phyloP scores from a whole-genome alignment of 2,888 invertebrate genomes.

The Axea sp. region DNA sequence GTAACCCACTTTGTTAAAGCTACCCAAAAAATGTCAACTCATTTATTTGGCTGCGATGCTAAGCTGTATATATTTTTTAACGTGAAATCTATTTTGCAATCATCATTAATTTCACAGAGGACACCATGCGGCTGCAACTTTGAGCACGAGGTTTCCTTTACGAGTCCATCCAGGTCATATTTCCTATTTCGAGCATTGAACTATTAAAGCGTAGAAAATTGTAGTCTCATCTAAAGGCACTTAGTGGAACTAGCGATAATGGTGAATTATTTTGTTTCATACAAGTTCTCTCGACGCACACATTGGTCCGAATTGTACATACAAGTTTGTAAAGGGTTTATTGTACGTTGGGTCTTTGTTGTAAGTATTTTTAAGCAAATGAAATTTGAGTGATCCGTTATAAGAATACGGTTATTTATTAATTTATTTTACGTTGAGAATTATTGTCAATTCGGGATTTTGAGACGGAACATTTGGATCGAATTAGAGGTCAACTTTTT shows the following conservation, averaged over 20 bases:
- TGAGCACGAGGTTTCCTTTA: too few species aligned
- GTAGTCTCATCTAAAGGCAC: constrained; percentile 17
- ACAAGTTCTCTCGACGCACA: not conserved
- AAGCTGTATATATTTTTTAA: too few species aligned
- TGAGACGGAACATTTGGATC: not conserved
- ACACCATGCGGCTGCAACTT: too few species aligned
- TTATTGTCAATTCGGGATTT: constrained; percentile 29
- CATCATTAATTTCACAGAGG: too few species aligned
- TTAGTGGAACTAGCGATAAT: constrained; percentile 5
- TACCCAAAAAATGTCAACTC: not conserved
- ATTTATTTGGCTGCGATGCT: too few species aligned
- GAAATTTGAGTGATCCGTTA: constrained; percentile 4
- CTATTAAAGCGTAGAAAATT: not conserved
- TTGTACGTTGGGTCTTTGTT: not conserved
- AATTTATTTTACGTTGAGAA: constrained; percentile 4
- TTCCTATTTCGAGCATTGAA: constrained; percentile 4
- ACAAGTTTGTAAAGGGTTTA: constrained; percentile 3
- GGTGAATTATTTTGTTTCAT: not conserved
- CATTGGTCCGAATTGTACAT: not conserved
- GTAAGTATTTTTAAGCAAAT: not conserved
- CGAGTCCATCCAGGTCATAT: constrained; percentile 16
- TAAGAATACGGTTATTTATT: constrained; percentile 10
- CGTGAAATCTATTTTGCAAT: too few species aligned
- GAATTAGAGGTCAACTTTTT: constrained; percentile 20
- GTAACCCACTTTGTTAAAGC: too few species aligned